These are phyloP conservation scores for Hydrotaea cyrtoneurina DNA, from an alignment of 2,888 invertebrate genomes.

Conservation along the genomic window DNA sequence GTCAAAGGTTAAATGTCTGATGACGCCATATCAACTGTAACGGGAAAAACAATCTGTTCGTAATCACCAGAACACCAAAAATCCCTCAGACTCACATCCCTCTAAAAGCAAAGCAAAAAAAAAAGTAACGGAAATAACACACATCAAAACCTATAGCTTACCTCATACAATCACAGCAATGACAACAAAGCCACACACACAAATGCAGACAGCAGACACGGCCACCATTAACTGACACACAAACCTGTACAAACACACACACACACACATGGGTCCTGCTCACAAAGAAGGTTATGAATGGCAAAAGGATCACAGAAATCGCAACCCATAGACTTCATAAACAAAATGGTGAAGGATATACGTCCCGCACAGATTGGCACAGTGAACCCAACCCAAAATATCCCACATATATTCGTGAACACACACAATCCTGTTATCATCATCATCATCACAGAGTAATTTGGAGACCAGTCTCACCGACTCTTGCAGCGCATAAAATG, in stretches of 20 bases:
- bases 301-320: slow-evolving; percentile 37
- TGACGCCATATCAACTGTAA: background rate
- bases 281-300: background rate
- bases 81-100: background rate
- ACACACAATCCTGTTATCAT: background rate
- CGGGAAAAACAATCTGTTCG: background rate
- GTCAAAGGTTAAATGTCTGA: slow-evolving; percentile 3
- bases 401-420: no score
- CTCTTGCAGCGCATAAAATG: no score
- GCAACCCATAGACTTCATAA: background rate
- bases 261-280: background rate
- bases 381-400: no score
- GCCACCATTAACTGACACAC: no score
- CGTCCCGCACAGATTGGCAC: no score
- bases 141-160: background rate
- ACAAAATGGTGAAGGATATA: background rate
- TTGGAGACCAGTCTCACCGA: no score
- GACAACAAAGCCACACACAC: background rate
- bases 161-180: background rate
- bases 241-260: background rate
- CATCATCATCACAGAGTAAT: background rate
- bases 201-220: background rate
- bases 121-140: slow-evolving; percentile 7
- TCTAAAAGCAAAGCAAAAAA: slow-evolving; percentile 14
- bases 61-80: background rate